These are phyloP conservation scores for Garrulus glandarius DNA, from an alignment of 2,797 vertebrate species.

Conservation along the genomic window DNA sequence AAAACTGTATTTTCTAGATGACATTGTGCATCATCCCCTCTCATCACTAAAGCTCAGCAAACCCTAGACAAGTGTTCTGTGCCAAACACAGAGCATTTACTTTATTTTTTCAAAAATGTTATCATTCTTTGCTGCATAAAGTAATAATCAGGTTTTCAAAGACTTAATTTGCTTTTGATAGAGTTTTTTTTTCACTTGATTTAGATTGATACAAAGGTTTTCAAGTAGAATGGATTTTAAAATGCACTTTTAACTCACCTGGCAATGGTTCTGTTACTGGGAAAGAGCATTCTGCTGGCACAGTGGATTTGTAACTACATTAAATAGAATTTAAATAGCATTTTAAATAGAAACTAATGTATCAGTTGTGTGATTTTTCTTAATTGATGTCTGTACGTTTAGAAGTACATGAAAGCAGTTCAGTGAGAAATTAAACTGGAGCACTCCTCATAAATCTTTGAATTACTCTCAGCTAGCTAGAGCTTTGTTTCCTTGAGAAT, in stretches of 20 bases:
- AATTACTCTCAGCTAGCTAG: neutral
- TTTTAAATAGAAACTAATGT: neutral
- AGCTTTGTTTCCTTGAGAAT: neutral
- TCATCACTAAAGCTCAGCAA: neutral
- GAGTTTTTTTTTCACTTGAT: neutral
- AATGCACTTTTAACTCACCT: neutral
- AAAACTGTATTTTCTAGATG: neutral
- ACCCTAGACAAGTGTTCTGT: neutral
- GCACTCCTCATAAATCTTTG: neutral
- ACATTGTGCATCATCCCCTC: neutral
- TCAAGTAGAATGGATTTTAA: neutral
- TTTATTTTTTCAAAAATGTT: neutral
- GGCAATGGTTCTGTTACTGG: neutral
- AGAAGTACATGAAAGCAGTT: neutral
- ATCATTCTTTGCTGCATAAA: neutral
- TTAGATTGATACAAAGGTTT: neutral
- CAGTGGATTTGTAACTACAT: neutral
- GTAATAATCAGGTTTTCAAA: neutral
- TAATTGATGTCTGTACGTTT: neutral
- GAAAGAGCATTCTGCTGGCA: neutral
- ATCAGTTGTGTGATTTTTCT: neutral
- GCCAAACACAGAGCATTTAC: neutral
- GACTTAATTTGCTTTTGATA: neutral
- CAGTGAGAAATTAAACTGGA: neutral
- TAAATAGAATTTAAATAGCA: neutral